These are phyloP conservation scores for Stichodactyla helianthus DNA, from an alignment of 64 coral and sea anemone species.

Conservation along the genomic window DNA sequence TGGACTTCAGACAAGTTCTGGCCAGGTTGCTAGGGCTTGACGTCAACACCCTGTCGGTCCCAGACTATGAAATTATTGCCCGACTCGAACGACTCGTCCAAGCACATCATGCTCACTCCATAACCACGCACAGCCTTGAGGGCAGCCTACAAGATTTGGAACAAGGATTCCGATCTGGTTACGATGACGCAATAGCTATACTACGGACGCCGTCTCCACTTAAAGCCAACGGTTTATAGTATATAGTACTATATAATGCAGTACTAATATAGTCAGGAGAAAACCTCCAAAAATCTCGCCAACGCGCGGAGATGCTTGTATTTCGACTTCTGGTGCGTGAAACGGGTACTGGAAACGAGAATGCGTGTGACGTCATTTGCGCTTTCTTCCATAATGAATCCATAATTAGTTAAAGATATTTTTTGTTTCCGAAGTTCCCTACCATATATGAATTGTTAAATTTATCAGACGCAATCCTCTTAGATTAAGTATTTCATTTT, in stretches of 20 bases:
- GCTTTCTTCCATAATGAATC: too few species aligned
- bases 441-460: too few species aligned
- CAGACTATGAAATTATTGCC: constrained; percentile 98
- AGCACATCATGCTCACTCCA: constrained; percentile 91
- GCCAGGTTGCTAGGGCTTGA: constrained; percentile 87
- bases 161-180: constrained; percentile 71
- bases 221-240: constrained; percentile 18
- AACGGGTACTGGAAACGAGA: background rate
- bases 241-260: too few species aligned
- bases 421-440: too few species aligned
- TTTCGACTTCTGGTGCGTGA: too few species aligned
- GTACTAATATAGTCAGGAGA: background rate
- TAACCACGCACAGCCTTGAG: constrained; percentile 97
- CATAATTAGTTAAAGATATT: too few species aligned
- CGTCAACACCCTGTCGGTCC: constrained; percentile 85
- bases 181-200: constrained; percentile 90
- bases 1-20: constrained; percentile 94
- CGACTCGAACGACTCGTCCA: constrained; percentile 91
- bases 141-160: constrained; percentile 98
- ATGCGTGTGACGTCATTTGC: background rate
- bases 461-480: too few species aligned
- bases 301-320: too few species aligned
- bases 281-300: background rate
- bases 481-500: too few species aligned
- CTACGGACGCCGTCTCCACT: constrained; percentile 76